Evolutionary conservation across 2,888 invertebrate species (phyloP).

Genomic region (Drosophila trichaetosa): DNA sequence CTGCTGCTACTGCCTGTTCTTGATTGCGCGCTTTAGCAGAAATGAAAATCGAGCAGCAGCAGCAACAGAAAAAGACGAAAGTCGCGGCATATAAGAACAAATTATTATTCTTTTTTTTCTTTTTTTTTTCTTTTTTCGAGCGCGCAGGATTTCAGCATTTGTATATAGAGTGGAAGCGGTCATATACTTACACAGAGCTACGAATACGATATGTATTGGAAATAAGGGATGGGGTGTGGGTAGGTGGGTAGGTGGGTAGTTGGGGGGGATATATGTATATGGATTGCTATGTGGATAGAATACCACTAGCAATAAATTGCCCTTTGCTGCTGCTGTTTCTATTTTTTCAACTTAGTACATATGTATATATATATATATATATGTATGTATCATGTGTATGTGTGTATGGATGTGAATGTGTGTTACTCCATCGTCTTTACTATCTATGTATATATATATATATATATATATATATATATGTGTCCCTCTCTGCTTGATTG

Average conservation of each 20-base stretch:
- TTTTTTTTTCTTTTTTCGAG: constrained; percentile 37
- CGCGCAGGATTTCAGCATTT: constrained; percentile 74
- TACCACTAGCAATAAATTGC: constrained; percentile 46
- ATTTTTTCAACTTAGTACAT: not conserved
- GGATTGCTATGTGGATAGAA: constrained; percentile 52
- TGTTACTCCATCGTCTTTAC: constrained; percentile 11
- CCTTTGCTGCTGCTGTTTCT: constrained; percentile 18
- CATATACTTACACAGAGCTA: constrained; percentile 33
- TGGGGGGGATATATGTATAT: constrained; percentile 20
- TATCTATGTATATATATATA: constrained; percentile 1
- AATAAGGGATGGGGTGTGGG: not conserved
- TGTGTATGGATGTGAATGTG: not conserved
- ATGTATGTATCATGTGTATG: not conserved
- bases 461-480: not conserved
- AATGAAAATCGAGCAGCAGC: constrained; percentile 73
- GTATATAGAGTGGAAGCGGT: constrained; percentile 54
- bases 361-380: not conserved
- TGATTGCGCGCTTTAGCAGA: constrained; percentile 77
- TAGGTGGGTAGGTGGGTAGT: not conserved
- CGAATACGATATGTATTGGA: constrained; percentile 5
- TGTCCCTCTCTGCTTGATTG: not conserved
- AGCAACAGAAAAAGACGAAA: constrained; percentile 41
- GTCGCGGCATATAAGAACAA: constrained; percentile 70
- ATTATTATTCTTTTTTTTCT: constrained; percentile 29
- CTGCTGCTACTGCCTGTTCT: constrained; percentile 52